Evolutionary conservation across 2,888 invertebrate species (phyloP).

Genomic region (Polydrusus tereticollis): DNA sequence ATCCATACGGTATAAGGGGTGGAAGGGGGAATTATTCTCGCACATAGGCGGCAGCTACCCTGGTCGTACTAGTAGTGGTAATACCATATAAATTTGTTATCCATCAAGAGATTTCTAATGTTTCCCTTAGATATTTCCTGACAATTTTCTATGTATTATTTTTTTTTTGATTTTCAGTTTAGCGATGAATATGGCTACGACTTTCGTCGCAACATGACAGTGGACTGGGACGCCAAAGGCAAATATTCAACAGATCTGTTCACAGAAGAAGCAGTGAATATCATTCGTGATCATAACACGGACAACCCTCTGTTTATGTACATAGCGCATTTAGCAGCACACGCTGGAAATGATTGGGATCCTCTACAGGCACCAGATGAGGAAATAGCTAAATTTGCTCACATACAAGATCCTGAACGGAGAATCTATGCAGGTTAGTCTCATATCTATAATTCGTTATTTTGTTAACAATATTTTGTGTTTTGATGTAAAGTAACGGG

Average conservation of each 20-base stretch:
- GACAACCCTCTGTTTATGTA: constrained; percentile 76
- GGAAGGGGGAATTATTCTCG: too few relatives aligned
- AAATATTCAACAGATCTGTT: constrained; percentile 78
- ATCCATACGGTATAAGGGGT: too few relatives aligned
- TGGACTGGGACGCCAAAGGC: constrained; percentile 70
- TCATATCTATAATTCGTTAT: not conserved
- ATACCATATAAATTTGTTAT: too few relatives aligned
- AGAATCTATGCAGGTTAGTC: constrained; percentile 77
- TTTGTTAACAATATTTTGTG: not conserved
- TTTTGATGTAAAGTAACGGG: too few relatives aligned
- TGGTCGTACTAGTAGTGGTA: too few relatives aligned
- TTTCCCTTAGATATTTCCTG: too few relatives aligned
- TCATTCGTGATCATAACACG: constrained; percentile 71
- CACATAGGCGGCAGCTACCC: too few relatives aligned
- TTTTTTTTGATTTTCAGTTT: constrained; percentile 58
- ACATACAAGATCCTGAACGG: constrained; percentile 77
- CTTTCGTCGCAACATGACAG: constrained; percentile 72
- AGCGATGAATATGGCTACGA: constrained; percentile 71
- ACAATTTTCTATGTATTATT: not conserved
- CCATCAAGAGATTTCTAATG: too few relatives aligned
- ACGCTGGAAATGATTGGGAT: constrained; percentile 74
- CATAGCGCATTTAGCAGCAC: constrained; percentile 77
- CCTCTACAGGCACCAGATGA: constrained; percentile 81
- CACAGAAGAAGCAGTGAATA: constrained; percentile 74
- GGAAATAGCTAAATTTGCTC: constrained; percentile 73